These are phyloP conservation scores for Ephydatia muelleri DNA, from an alignment of 37 sponge, comb jelly and placozoan genomes.

Conservation along the genomic window DNA sequence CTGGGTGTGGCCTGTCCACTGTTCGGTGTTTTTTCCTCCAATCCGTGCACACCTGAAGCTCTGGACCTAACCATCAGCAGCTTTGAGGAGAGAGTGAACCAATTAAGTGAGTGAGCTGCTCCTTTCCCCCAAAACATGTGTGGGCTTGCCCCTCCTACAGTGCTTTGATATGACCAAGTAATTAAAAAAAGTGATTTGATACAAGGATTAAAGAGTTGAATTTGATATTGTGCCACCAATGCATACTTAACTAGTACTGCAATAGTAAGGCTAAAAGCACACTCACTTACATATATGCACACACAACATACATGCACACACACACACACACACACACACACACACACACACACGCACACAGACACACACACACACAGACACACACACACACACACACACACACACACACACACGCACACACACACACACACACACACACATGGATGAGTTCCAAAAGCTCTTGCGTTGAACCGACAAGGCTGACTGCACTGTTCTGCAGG, in stretches of 20 bases:
- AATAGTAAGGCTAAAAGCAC: no score
- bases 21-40: not conserved
- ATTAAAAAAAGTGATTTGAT: no score
- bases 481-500: not conserved
- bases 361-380: constrained; percentile 18
- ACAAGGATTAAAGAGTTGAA: no score
- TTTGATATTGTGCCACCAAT: no score
- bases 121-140: no score
- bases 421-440: constrained; percentile 28
- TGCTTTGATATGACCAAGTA: no score
- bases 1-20: not conserved
- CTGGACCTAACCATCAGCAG: not conserved
- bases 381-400: constrained; percentile 19
- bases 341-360: constrained; percentile 10
- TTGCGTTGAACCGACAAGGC: not conserved
- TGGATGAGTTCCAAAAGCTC: not conserved
- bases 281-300: no score
- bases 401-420: constrained; percentile 19
- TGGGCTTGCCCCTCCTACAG: no score
- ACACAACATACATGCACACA: not conserved
- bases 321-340: not conserved
- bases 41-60: not conserved
- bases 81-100: not conserved
- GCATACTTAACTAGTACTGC: no score
- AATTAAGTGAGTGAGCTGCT: no score